Conservation (phyloP, 2,888 invertebrate genomes). For the Ctena decussata region DNA sequence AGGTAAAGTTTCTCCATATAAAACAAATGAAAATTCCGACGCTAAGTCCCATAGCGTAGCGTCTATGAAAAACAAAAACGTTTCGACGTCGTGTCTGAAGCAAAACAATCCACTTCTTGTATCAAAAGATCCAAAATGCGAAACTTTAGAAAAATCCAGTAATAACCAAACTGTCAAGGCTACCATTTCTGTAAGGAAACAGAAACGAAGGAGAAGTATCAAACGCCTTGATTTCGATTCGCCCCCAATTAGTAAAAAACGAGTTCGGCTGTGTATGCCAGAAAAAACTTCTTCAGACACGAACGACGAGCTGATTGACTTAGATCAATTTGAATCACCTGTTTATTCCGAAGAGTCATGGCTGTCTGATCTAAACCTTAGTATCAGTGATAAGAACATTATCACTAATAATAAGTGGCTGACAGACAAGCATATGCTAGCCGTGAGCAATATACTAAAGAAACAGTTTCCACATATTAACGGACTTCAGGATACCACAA, state of each 20-base stretch:
- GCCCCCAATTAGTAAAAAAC: not conserved
- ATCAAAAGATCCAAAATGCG: too few relatives aligned
- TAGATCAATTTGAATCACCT: not conserved
- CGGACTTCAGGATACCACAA: constrained; percentile 7
- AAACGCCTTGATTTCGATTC: not conserved
- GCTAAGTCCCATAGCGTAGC: not conserved
- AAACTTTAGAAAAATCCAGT: too few relatives aligned
- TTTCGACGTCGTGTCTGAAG: too few relatives aligned
- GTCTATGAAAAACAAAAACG: not conserved
- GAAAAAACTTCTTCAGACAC: not conserved
- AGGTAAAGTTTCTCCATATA: not conserved
- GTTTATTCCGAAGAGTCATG: not conserved
- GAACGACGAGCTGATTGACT: not conserved
- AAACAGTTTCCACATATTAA: not conserved
- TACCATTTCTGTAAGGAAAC: too few relatives aligned
- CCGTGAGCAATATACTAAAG: not conserved
- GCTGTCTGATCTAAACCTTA: not conserved
- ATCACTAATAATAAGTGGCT: constrained; percentile 13
- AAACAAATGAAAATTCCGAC: not conserved
- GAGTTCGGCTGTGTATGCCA: not conserved
- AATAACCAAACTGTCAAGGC: too few relatives aligned
- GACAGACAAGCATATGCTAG: not conserved
- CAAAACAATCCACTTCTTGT: too few relatives aligned
- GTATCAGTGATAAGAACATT: not conserved
- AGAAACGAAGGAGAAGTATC: not conserved